A percentile compares a stretch with the other conserved stretches of the same genome.
phyloP scores from a whole-genome alignment of 1,140 invertebrate species.

The Formica selysi region DNA sequence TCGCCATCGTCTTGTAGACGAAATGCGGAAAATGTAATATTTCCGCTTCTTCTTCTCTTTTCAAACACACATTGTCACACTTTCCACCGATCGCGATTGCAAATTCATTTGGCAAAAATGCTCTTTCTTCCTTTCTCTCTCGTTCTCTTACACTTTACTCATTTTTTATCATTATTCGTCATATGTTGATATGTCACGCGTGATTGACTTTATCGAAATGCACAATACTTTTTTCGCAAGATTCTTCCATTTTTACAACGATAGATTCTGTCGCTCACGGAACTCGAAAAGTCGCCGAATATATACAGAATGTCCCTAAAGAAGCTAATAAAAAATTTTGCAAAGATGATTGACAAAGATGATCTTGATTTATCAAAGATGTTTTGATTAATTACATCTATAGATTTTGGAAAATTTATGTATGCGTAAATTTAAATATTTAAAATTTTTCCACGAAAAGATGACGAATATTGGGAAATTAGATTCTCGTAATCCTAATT shows the following conservation, averaged over 20 bases:
- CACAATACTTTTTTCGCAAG: neutral
- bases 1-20: constrained; percentile 35
- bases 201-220: constrained; percentile 14
- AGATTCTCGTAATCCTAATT: neutral
- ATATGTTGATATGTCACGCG: constrained; percentile 35
- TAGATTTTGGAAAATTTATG: neutral
- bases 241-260: neutral
- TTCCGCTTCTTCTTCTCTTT: constrained; percentile 42
- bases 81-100: constrained; percentile 20
- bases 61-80: constrained; percentile 37
- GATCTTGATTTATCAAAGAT: too few relatives aligned
- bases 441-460: neutral
- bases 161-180: neutral
- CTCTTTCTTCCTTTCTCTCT: constrained; percentile 3
- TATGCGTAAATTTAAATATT: neutral
- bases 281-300: constrained; percentile 62
- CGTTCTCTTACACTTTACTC: constrained; percentile 8
- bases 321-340: neutral
- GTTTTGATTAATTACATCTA: neutral
- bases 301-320: constrained; percentile 33
- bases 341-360: neutral
- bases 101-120: constrained; percentile 23
- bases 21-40: constrained; percentile 45
- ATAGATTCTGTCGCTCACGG: neutral
- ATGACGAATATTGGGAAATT: neutral